Percentiles rank a stretch among this genome's conserved stretches.
Evolutionary conservation across 2,113 vertebrate genomes (phyloP).

Genomic region (Sceloporus tristichus): DNA sequence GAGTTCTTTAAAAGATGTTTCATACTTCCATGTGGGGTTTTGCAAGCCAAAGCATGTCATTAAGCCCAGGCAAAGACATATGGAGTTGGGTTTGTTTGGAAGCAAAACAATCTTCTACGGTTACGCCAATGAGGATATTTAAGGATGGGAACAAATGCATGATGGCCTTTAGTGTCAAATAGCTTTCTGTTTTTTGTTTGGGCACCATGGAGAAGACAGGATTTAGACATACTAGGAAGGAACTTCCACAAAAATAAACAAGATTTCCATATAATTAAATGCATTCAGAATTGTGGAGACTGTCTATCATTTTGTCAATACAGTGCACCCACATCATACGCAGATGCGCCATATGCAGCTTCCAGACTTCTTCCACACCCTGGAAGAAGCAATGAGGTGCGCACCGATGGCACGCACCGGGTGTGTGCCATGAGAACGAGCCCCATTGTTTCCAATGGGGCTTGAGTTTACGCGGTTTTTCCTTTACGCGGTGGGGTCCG

Average conservation of each 20-base stretch:
- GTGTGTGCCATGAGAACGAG: no score
- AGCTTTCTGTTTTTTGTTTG: not conserved
- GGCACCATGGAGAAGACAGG: not conserved
- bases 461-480: no score
- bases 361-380: no score
- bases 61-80: not conserved
- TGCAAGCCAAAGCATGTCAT: conserved; percentile 13
- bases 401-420: no score
- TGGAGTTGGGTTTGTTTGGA: not conserved
- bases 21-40: conserved; percentile 31
- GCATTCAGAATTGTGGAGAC: not conserved
- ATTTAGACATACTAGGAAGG: not conserved
- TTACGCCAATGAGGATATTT: not conserved
- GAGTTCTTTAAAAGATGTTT: conserved; percentile 6
- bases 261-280: not conserved
- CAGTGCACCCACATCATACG: no score
- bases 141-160: not conserved
- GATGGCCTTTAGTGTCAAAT: not conserved
- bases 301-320: not conserved
- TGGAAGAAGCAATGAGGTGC: no score
- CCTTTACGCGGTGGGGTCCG: no score
- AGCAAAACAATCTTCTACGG: not conserved
- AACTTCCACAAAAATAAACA: not conserved
- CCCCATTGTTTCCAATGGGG: no score
- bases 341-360: no score